Conservation (phyloP, 2,888 invertebrate species). For the Matsumyia berberina region DNA sequence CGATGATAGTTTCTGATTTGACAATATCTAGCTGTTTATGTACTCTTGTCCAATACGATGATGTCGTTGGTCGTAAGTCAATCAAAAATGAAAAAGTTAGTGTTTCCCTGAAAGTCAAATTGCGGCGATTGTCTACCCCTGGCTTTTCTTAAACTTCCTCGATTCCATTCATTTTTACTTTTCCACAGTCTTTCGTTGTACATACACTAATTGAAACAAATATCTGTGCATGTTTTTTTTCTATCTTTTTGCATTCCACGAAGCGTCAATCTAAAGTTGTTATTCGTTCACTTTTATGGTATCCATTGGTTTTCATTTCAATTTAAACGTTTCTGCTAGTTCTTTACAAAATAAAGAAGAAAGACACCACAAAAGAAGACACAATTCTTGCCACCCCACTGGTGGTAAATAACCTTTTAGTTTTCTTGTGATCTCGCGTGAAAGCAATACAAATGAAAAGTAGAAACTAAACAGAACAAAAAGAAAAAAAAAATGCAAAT, state of each 20-base stretch:
- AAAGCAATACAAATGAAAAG: conserved; percentile 2
- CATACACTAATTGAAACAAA: conserved; percentile 4
- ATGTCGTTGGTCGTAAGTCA: no score
- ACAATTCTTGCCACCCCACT: conserved; percentile 1
- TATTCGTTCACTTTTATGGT: conserved; percentile 61
- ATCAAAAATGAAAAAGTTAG: no score
- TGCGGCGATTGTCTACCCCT: not conserved
- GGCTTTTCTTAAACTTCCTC: not conserved
- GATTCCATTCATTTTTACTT: not conserved
- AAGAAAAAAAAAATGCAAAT: conserved; percentile 15
- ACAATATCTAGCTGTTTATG: no score
- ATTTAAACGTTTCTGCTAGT: conserved; percentile 50
- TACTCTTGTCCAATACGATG: no score
- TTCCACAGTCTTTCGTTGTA: not conserved
- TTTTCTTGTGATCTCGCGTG: conserved; percentile 16
- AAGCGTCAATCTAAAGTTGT: conserved; percentile 61
- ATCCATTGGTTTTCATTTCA: conserved; percentile 61
- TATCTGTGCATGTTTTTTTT: not conserved
- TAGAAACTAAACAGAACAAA: not conserved
- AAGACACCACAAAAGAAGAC: not conserved
- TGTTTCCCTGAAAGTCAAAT: no score
- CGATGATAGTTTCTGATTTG: no score
- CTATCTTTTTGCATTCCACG: conserved; percentile 20
- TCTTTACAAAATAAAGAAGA: conserved; percentile 13
- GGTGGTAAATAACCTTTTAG: not conserved